Conservation (phyloP, 2,797 vertebrate genomes). For the Vireo griseus region DNA sequence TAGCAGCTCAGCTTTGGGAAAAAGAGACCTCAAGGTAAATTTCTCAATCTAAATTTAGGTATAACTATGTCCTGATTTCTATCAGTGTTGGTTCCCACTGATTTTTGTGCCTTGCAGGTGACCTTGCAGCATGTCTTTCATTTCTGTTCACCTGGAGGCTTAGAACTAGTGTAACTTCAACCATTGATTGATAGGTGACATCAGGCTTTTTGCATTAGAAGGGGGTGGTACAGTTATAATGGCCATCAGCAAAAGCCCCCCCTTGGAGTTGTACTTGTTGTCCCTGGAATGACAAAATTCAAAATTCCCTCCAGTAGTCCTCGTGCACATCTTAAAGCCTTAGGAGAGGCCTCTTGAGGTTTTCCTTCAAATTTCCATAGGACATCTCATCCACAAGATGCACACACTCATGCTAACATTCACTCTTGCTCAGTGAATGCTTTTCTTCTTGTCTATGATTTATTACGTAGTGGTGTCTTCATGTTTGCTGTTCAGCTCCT, state of each 20-base stretch:
- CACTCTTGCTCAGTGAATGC: not conserved
- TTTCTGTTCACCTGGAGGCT: not conserved
- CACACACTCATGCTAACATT: fast-evolving
- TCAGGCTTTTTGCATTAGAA: not conserved
- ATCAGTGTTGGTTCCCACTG: not conserved
- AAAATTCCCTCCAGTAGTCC: not conserved
- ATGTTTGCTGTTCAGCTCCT: not conserved
- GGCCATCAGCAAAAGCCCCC: not conserved
- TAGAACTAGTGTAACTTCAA: not conserved
- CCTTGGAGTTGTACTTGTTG: not conserved
- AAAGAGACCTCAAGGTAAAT: not conserved
- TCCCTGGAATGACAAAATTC: not conserved
- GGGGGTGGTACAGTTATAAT: not conserved
- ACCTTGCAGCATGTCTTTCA: not conserved
- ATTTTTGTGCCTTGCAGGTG: not conserved
- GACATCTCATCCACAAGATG: not conserved
- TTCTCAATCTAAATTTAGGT: not conserved
- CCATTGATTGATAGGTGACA: not conserved
- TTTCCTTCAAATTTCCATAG: not conserved
- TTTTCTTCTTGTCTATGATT: not conserved
- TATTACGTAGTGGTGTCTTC: not conserved
- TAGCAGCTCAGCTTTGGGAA: not conserved
- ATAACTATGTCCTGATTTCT: not conserved
- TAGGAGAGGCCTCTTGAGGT: not conserved
- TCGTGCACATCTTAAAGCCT: not conserved